Conservation (phyloP, 2,888 invertebrate species). For the Drosophila multiciliata region DNA sequence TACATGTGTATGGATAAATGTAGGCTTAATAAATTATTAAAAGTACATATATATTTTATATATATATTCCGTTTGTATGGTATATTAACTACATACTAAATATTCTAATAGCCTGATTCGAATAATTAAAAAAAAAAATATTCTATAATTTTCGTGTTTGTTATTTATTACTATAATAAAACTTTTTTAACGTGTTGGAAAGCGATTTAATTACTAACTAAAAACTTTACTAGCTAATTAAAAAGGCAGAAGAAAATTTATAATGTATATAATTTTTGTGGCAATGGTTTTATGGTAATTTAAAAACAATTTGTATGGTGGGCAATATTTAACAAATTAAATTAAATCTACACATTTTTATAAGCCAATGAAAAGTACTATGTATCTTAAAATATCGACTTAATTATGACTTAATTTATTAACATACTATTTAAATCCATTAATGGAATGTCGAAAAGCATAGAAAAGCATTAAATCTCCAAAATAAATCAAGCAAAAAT, state of each 20-base stretch:
- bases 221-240: neutral
- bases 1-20: neutral
- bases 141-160: neutral
- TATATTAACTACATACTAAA: neutral
- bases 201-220: neutral
- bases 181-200: neutral
- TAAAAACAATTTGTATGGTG: neutral
- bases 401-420: neutral
- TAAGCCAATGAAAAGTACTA: neutral
- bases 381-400: neutral
- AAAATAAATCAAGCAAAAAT: constrained; percentile 34
- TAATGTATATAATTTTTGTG: neutral
- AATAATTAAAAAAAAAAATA: neutral
- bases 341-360: neutral
- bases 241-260: neutral
- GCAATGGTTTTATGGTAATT: neutral
- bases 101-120: neutral
- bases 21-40: neutral
- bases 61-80: neutral
- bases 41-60: neutral
- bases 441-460: neutral
- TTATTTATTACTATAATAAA: neutral
- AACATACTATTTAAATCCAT: neutral
- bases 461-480: neutral
- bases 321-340: neutral